Evolutionary conservation across 2,797 vertebrate species (phyloP).

Genomic region (Cuniculus paca): DNA sequence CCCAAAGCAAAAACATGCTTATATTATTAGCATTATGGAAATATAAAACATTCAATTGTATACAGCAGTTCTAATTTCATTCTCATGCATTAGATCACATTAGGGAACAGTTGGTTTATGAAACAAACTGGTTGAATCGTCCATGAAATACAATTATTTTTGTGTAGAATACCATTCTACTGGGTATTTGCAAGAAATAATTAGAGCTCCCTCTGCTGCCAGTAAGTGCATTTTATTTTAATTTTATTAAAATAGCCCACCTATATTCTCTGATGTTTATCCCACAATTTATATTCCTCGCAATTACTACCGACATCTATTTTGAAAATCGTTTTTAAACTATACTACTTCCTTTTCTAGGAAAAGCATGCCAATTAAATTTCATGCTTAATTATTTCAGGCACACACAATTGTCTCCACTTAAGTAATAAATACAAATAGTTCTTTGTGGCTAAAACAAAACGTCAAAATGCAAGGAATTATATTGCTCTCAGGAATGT

Average conservation of each 20-base stretch:
- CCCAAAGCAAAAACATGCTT: slow-evolving; percentile 7
- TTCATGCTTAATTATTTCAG: slow-evolving; percentile 48
- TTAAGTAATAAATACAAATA: slow-evolving; percentile 40
- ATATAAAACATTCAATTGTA: neutral
- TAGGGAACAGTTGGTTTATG: slow-evolving; percentile 2
- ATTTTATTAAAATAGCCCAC: slow-evolving; percentile 35
- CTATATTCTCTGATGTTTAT: accelerated
- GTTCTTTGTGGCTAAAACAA: slow-evolving; percentile 19
- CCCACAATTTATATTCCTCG: slow-evolving; percentile 15
- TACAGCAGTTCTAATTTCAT: slow-evolving; percentile 27
- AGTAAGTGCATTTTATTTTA: neutral
- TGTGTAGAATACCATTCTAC: neutral
- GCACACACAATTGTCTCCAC: neutral
- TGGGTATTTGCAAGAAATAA: neutral
- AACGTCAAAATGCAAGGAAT: neutral
- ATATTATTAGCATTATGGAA: neutral
- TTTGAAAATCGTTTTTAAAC: neutral
- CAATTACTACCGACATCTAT: accelerated
- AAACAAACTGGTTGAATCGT: neutral
- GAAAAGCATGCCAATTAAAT: accelerated
- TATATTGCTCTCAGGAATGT: neutral
- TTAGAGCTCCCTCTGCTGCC: neutral
- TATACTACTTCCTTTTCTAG: neutral
- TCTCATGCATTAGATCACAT: neutral
- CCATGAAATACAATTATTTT: slow-evolving; percentile 58